phyloP scores from a whole-genome alignment of 2,797 vertebrate species.

The Chaunax sp. region DNA sequence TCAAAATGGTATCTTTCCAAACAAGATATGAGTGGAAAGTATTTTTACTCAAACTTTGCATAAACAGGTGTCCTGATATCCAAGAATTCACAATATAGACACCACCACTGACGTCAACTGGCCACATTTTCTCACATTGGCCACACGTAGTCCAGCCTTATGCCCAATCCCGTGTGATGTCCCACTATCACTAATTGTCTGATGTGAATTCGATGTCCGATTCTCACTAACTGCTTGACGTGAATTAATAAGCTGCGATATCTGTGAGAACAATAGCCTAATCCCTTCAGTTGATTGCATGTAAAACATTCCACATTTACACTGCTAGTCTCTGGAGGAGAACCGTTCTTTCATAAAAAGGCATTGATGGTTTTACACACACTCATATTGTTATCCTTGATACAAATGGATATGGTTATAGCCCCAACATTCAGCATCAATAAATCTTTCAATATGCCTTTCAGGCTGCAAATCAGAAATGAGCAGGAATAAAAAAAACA shows the following conservation, averaged over 20 bases:
- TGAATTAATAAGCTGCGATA: conserved; percentile 5
- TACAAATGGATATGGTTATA: conserved; percentile 28
- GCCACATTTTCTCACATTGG: too few species aligned
- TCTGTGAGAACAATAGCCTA: not conserved
- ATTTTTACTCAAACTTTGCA: too few species aligned
- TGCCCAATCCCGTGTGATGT: too few species aligned
- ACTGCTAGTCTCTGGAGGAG: not conserved
- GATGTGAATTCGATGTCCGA: conserved; percentile 6
- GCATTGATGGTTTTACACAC: conserved; percentile 36
- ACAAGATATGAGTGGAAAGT: too few species aligned
- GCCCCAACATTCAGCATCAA: conserved; percentile 35
- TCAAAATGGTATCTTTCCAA: too few species aligned
- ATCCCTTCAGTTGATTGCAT: conserved; percentile 32
- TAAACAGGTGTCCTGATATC: too few species aligned
- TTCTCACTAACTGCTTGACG: not conserved
- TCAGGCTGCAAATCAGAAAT: conserved; percentile 43
- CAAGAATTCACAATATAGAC: too few species aligned
- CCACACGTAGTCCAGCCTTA: too few species aligned
- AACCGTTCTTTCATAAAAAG: conserved; percentile 21
- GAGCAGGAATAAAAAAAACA: conserved; percentile 32
- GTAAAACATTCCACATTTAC: conserved; percentile 22
- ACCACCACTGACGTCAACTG: too few species aligned
- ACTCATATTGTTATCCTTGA: conserved; percentile 37
- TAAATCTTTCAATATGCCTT: conserved; percentile 35
- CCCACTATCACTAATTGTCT: too few species aligned